phyloP scores from a whole-genome alignment of 2,888 invertebrate genomes.

The Ashinkailepas kermadecensis region DNA sequence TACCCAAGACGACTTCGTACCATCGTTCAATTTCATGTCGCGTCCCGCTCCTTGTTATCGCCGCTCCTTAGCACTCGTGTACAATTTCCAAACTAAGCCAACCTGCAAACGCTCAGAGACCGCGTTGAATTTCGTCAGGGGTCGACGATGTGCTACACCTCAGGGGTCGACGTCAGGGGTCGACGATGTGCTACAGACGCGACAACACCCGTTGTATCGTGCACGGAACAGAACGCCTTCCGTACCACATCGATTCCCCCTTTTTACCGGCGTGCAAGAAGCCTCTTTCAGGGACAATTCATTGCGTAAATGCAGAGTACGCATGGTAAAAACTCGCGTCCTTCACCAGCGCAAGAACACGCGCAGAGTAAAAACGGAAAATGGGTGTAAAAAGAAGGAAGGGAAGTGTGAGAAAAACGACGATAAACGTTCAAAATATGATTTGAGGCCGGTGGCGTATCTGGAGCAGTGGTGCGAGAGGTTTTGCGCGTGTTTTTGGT shows the following conservation, averaged over 20 bases:
- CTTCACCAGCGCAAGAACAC: background rate
- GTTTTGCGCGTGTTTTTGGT: conserved; percentile 20
- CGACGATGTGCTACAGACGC: too few species aligned
- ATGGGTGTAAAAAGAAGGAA: conserved; percentile 12
- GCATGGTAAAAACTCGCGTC: background rate
- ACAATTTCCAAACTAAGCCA: too few species aligned
- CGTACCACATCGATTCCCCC: background rate
- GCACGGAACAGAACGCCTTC: too few species aligned
- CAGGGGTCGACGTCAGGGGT: too few species aligned
- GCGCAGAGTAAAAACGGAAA: conserved; percentile 4
- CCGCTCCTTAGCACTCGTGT: too few species aligned
- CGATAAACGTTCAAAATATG: conserved; percentile 19
- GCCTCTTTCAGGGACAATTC: conserved; percentile 11
- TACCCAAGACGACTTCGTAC: too few species aligned
- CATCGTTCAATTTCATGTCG: too few species aligned
- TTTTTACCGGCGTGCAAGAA: conserved; percentile 17
- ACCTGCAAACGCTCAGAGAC: too few species aligned
- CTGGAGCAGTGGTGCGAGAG: conserved; percentile 4
- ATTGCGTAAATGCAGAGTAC: conserved; percentile 17
- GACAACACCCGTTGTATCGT: too few species aligned
- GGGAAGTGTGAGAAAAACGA: background rate
- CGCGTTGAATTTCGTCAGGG: too few species aligned
- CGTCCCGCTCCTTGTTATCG: too few species aligned
- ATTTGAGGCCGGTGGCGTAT: conserved; percentile 10
- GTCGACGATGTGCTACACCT: too few species aligned